Base-by-base conservation (phyloP, 2,888 invertebrate genomes). In the Disparrhopalites patrizii region DNA sequence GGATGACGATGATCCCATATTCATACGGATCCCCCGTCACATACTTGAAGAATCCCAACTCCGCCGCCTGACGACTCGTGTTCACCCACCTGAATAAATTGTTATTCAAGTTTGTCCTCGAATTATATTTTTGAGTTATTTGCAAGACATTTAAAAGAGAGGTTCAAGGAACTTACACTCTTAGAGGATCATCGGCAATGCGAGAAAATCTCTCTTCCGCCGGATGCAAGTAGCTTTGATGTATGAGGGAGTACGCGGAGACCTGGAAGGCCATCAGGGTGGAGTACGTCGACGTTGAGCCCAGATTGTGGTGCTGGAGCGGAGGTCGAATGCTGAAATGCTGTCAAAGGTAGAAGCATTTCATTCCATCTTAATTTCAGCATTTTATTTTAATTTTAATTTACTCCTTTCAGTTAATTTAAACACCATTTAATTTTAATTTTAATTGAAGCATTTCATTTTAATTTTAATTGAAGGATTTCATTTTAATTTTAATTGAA, bases 221-320 rank as follows among this genome's bases (percentile, higher is more conserved):
- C 18, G 43, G n/a, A 3, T 55, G 28, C 18, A 65, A 65, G n/a
- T 62, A 69, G 0, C 56, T 28, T 7, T 50, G 54, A 62, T 68
- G 70, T 15, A 67, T 28, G 7, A 70, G 10, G 5, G 62, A 54
- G 36, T 67, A 72, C 7, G 55, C 30, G 3, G 64, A 40, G 4
- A 66, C 72, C 61, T 70, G 70, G 55, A 66, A 70, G 1, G 68
- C 58, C 56, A 70, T 33, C 4, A 73, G 40, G 13, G 63, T 38
- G 8, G 63, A 43, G 10, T 60, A 18, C 0, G n/a, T 36, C 20
- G 54, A 40, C 10, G 54, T 15, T 2, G 33, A 43, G 5, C 69
- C 69, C 40, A 65, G 30, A 23, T 51, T 20, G 1, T 52, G 7
- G 25, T 73, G 72, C 23, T 73, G 72, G 1, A 57, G 18, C 8